Percentiles rank a stretch among this genome's conserved stretches.
Conservation (phyloP, 2,888 invertebrate species). For the Drosophila tanythrix region DNA sequence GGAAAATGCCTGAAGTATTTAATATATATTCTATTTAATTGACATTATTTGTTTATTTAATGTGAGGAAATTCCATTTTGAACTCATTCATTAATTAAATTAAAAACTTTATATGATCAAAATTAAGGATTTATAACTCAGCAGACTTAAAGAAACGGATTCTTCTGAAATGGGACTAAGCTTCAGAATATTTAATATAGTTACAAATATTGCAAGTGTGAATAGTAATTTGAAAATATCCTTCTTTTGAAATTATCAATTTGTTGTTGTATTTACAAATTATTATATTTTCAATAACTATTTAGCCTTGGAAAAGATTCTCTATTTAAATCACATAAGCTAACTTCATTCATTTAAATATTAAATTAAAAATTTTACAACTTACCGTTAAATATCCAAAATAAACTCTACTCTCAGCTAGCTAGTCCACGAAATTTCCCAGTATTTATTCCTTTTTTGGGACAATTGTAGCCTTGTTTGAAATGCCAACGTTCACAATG, state of each 20-base stretch:
- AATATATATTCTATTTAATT: background rate
- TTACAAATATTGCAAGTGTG: background rate
- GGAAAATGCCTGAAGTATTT: background rate
- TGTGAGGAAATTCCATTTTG: background rate
- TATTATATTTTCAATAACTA: background rate
- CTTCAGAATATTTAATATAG: background rate
- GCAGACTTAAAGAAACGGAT: background rate
- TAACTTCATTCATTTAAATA: background rate
- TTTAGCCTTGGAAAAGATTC: background rate
- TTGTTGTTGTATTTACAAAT: background rate
- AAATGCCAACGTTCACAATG: background rate
- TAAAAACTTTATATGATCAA: background rate
- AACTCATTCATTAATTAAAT: background rate
- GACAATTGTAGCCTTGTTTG: background rate
- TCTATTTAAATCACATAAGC: background rate
- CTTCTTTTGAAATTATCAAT: background rate
- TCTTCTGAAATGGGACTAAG: background rate
- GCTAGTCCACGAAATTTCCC: background rate
- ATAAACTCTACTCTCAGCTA: background rate
- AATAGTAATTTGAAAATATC: background rate
- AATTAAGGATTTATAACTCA: fast-evolving
- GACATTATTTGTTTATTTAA: no score
- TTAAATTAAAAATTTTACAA: background rate
- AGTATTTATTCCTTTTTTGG: background rate
- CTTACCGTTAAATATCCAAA: background rate